A percentile compares a stretch with the other conserved stretches of the same genome.
phyloP scores from a whole-genome alignment of 2,797 vertebrate species.

The Rhynchonycteris naso region DNA sequence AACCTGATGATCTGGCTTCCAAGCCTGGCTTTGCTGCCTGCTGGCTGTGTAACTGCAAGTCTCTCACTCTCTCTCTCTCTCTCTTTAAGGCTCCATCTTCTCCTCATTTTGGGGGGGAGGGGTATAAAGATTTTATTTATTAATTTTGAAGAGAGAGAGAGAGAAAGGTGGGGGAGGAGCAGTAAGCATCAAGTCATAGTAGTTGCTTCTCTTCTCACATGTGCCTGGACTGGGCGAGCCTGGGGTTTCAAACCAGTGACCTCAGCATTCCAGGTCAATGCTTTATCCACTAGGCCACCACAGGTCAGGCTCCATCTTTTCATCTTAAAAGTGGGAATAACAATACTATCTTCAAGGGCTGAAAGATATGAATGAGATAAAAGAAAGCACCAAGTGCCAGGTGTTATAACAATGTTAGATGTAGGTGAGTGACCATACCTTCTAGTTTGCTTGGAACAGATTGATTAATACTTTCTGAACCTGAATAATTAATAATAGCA shows the following conservation, averaged over 20 bases:
- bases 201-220: no score
- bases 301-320: not conserved
- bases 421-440: not conserved
- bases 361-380: not conserved
- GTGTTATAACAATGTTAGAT: not conserved
- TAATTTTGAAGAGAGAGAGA: no score
- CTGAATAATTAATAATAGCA: not conserved
- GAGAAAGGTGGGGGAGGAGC: no score
- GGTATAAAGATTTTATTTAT: no score
- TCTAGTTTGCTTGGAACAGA: not conserved
- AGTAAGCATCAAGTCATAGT: no score
- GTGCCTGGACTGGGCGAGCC: no score
- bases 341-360: not conserved
- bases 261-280: no score
- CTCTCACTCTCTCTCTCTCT: no score
- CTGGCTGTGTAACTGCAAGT: not conserved
- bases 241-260: no score
- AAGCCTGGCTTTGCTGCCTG: not conserved
- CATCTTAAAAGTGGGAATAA: not conserved
- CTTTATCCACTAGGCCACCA: no score
- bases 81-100: conserved; percentile 26
- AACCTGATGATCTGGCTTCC: not conserved
- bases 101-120: not conserved
- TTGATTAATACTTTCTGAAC: not conserved
- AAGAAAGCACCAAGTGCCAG: not conserved